Base-by-base conservation (phyloP, 2,113 vertebrate species). In the Rhadina sibilatrix region DNA sequence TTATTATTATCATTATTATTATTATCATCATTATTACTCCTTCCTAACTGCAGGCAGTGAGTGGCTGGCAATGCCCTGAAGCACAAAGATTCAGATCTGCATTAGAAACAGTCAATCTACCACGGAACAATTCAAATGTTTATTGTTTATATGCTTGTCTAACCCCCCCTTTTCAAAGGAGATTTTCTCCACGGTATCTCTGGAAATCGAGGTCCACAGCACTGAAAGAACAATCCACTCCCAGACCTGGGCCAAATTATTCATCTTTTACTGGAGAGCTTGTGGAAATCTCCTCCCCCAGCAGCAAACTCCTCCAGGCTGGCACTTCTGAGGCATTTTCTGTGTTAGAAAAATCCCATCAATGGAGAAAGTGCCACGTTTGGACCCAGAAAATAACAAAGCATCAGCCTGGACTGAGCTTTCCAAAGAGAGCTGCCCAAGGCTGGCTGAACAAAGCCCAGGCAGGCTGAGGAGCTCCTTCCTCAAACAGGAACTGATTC, bases 201-300 rank as follows among this genome's bases (percentile, higher is more conserved):
- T 19, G 44, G 35, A 81, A 79, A 92, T 65, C 52, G 28, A 71
- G 52, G 24, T 12, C 56, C 80, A 60, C 35, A 68, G 56, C 57
- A 46, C 2, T 57, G 50, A 56, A 66, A 52, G 64, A 63, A 54
- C 66, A 79, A n/a, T 2, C 13, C 47, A 9, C 54, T 16, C 37
- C 6, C 74, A 47, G 40, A 30, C 22, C 63, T 33, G 35, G 12
- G 11, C 49, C 12, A 2, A 9, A 3, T 19, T 7, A 57, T 20
- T 42, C 5, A 53, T 4, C 63, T 83, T 24, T 10, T 19, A 69
- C 49, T 38, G 44, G 23, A 76, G 22, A 12, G 38, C 61, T 50
- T 13, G 0, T 2, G 57, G 59, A 69, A 88, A 61, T 2, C 23
- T 1, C 0, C 6, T 38, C 44, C 60, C 47, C 4, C 3, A 6